Conservation (phyloP, 23 tunicate genomes). For the Diplosoma virens region DNA sequence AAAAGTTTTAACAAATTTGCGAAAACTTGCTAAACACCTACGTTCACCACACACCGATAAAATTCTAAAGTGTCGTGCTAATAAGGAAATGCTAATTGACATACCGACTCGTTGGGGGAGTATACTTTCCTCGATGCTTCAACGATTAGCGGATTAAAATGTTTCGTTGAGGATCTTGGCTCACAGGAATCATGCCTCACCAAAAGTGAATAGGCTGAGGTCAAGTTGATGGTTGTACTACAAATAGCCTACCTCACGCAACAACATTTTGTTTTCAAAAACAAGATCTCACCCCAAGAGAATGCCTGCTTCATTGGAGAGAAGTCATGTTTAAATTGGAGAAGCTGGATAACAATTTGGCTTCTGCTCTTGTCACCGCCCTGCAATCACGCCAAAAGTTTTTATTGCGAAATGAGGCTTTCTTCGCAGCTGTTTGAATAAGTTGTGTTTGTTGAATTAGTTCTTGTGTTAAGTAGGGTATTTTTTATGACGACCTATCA, state of each 20-base stretch:
- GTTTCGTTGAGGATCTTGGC: not conserved
- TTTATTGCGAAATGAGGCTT: not conserved
- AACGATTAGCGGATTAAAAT: no score
- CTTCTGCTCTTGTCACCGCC: no score
- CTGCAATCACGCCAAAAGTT: not conserved
- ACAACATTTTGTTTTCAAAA: no score
- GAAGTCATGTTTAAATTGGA: not conserved
- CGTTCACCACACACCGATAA: not conserved
- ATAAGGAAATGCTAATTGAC: no score
- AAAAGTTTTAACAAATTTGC: not conserved
- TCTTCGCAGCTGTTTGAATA: no score
- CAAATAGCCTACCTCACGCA: no score
- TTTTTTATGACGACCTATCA: not conserved
- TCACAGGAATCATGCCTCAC: not conserved
- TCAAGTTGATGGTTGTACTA: no score
- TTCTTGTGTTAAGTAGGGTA: not conserved
- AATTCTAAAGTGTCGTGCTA: no score
- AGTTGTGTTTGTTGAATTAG: no score
- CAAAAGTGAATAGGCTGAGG: not conserved
- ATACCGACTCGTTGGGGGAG: no score
- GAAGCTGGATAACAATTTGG: no score
- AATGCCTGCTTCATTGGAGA: not conserved
- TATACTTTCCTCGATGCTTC: no score
- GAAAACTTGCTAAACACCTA: not conserved
- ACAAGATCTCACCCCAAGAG: not conserved